These are phyloP conservation scores for Oreochromis tanganicae DNA, from an alignment of 2,113 vertebrate species.

Conservation along the genomic window DNA sequence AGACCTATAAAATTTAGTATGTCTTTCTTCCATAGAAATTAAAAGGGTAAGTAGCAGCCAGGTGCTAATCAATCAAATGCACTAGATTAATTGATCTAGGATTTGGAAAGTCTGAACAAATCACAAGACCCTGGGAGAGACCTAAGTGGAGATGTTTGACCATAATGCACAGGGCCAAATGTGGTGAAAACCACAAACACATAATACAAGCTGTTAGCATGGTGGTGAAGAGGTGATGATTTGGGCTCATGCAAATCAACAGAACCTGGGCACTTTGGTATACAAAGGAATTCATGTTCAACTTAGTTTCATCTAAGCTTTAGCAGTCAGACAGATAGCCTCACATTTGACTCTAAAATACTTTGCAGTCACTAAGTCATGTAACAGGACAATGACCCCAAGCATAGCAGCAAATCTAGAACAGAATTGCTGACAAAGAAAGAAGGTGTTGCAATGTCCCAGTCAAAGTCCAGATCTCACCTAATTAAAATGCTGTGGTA, in stretches of 20 bases:
- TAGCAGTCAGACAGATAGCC: background rate
- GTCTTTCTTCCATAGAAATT: background rate
- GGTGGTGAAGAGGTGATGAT: background rate
- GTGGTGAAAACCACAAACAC: background rate
- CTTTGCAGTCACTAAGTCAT: background rate
- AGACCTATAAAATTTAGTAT: background rate
- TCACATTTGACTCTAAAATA: background rate
- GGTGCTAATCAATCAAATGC: background rate
- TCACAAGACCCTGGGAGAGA: background rate
- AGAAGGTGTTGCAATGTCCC: background rate
- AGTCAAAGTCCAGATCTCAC: background rate
- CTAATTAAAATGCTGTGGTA: background rate
- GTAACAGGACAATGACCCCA: background rate
- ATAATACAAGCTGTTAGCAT: background rate
- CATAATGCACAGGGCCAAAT: background rate
- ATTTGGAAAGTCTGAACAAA: background rate
- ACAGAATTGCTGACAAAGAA: background rate
- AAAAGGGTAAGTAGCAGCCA: background rate
- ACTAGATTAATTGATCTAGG: background rate
- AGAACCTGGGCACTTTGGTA: background rate
- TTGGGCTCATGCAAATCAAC: background rate
- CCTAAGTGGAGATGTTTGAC: background rate
- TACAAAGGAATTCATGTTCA: background rate
- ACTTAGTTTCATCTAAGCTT: background rate
- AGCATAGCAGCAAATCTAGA: background rate